These are phyloP conservation scores for Cynocephalus volans DNA, from an alignment of 2,113 vertebrate species.

Conservation along the genomic window DNA sequence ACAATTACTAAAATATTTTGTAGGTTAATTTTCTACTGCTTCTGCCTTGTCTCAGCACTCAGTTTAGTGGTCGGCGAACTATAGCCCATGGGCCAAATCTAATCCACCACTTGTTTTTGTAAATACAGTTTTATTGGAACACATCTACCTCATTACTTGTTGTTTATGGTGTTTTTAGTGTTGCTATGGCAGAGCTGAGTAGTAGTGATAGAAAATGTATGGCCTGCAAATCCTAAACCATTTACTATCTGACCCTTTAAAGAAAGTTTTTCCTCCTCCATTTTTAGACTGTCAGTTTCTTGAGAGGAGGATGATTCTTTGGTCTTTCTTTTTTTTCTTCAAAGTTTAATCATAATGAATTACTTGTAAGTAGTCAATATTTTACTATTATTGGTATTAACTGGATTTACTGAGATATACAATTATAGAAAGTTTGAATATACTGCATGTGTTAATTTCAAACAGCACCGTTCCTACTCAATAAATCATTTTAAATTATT, in stretches of 20 bases:
- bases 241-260: neutral
- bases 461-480: neutral
- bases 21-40: neutral
- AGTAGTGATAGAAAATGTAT: neutral
- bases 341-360: neutral
- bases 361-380: neutral
- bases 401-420: neutral
- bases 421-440: neutral
- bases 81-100: no score
- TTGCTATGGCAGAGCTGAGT: fast-evolving
- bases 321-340: neutral
- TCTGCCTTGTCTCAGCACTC: neutral
- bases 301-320: neutral
- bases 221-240: neutral
- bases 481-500: neutral
- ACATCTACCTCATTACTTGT: neutral
- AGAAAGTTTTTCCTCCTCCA: neutral
- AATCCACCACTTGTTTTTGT: neutral
- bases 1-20: neutral
- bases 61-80: neutral
- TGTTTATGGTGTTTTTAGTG: neutral
- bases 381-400: neutral
- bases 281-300: neutral
- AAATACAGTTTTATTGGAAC: neutral
- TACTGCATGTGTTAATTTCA: neutral